Conservation (phyloP, 2,113 vertebrate genomes). For the Numida meleagris region DNA sequence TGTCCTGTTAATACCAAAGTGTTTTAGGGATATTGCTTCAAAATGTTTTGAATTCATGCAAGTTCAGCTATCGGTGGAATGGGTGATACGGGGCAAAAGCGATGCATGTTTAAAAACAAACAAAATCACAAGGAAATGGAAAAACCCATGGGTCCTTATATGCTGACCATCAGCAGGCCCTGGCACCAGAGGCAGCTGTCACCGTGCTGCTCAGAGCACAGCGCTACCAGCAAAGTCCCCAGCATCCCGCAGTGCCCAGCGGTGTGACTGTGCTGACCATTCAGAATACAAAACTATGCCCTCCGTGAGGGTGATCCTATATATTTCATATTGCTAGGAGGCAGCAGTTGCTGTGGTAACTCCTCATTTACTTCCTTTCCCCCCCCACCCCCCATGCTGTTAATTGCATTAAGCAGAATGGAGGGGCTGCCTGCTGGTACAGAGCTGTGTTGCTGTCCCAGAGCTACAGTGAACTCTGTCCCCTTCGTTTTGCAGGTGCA, state of each 20-base stretch:
- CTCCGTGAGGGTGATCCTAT: background rate
- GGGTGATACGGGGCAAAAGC: background rate
- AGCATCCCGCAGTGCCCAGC: background rate
- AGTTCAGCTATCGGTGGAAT: background rate
- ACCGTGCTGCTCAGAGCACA: no score
- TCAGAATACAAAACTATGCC: conserved; percentile 1
- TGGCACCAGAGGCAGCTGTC: no score
- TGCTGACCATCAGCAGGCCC: background rate
- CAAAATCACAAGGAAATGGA: background rate
- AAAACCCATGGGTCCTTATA: background rate
- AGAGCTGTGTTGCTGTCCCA: background rate
- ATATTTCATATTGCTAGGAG: conserved; percentile 35
- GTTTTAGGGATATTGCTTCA: background rate
- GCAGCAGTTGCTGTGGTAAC: conserved; percentile 61
- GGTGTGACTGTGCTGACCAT: background rate
- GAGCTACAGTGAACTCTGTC: background rate
- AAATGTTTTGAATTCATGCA: background rate
- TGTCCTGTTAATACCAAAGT: background rate
- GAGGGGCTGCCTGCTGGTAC: conserved; percentile 14
- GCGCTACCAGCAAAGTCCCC: background rate
- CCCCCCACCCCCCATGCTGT: background rate
- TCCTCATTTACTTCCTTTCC: conserved; percentile 49
- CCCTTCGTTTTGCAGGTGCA: background rate
- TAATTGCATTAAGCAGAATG: conserved; percentile 54
- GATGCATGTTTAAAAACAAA: background rate